These are phyloP conservation scores for Mus spretus DNA, from an alignment of 2,797 vertebrate species.

Conservation along the genomic window DNA sequence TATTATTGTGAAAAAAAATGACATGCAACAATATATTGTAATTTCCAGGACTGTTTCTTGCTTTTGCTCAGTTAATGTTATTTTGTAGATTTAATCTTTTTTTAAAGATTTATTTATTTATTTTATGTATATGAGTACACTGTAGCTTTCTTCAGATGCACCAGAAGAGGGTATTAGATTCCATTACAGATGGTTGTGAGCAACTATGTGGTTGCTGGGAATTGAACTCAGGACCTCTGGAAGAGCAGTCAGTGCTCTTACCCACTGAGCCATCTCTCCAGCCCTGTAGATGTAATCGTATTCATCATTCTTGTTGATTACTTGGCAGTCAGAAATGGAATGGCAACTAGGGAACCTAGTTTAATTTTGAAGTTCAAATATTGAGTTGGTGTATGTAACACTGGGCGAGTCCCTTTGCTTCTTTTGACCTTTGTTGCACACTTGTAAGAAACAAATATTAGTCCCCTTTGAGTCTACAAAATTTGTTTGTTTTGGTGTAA, in stretches of 20 bases:
- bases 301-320: background rate
- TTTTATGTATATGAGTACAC: no score
- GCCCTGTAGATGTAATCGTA: background rate
- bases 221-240: no score
- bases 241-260: no score
- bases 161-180: no score
- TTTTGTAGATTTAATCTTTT: background rate
- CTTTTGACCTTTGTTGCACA: background rate
- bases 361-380: background rate
- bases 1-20: background rate
- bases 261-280: no score
- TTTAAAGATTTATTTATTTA: no score
- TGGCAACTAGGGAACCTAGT: background rate
- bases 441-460: background rate
- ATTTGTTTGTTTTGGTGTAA: background rate
- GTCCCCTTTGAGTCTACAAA: background rate
- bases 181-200: no score
- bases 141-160: no score
- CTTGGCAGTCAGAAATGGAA: background rate
- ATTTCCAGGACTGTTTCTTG: background rate
- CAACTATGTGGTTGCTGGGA: no score
- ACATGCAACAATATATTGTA: background rate
- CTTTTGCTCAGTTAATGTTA: background rate
- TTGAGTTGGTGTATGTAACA: background rate
- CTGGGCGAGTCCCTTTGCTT: background rate